Evolutionary conservation across 2,797 vertebrate genomes (phyloP).

Genomic region (Caiman crocodilus): DNA sequence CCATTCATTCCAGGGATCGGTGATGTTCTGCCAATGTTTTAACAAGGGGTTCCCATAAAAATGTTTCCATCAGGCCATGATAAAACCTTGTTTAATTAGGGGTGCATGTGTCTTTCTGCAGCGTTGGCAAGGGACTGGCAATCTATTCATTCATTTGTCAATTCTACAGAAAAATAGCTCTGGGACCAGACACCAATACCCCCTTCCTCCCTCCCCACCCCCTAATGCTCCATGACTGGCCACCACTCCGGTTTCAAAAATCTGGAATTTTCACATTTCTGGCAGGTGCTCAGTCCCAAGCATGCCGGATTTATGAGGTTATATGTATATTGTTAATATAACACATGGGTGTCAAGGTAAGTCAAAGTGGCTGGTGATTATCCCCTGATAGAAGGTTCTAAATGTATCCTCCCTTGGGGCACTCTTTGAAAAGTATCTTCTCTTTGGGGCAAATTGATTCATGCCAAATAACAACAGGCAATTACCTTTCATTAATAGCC

Average conservation of each 20-base stretch:
- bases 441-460: neutral
- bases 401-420: neutral
- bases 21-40: neutral
- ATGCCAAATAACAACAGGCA: neutral
- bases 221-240: no score
- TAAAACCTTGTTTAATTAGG: neutral
- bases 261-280: neutral
- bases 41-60: neutral
- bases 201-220: no score
- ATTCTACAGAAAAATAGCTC: neutral
- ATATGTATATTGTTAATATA: neutral
- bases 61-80: neutral
- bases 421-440: neutral
- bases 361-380: neutral
- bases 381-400: neutral
- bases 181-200: no score
- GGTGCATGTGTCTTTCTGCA: neutral
- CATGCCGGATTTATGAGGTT: no score
- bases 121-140: neutral
- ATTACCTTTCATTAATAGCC: neutral
- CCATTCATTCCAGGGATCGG: neutral
- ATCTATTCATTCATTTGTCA: neutral
- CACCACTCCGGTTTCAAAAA: no score
- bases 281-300: no score
- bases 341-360: neutral